phyloP scores from a whole-genome alignment of 1,140 invertebrate genomes.

The Drosophila littoralis region DNA sequence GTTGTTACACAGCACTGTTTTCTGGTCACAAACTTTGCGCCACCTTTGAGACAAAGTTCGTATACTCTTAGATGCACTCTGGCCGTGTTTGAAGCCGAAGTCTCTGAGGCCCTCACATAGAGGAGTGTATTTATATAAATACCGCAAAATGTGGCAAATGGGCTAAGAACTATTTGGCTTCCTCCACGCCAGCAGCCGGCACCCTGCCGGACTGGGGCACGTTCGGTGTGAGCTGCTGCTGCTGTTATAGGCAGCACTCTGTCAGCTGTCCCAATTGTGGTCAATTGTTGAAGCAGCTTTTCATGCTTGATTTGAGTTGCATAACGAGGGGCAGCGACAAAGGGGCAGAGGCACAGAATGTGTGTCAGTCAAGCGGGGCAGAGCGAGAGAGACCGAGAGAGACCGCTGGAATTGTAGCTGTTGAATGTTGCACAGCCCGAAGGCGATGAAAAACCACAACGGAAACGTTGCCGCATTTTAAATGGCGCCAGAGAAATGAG shows the following conservation, averaged over 20 bases:
- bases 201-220: constrained; percentile 14
- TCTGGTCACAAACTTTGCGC: too few species aligned
- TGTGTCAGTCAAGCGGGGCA: constrained; percentile 40
- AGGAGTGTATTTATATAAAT: constrained; percentile 36
- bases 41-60: too few species aligned
- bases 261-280: constrained; percentile 74
- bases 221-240: constrained; percentile 13
- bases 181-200: constrained; percentile 26
- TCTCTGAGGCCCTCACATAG: neutral
- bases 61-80: too few species aligned
- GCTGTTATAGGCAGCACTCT: constrained; percentile 24
- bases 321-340: constrained; percentile 46
- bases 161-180: constrained; percentile 80
- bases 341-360: constrained; percentile 22
- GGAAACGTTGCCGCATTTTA: constrained; percentile 44
- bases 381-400: constrained; percentile 8
- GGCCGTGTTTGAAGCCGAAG: neutral
- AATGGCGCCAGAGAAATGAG: constrained; percentile 43
- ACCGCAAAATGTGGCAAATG: constrained; percentile 66
- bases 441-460: constrained; percentile 36
- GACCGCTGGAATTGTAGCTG: constrained; percentile 7
- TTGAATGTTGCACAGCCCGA: constrained; percentile 21
- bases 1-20: too few species aligned
- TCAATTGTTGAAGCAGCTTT: constrained; percentile 64
- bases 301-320: constrained; percentile 60